phyloP scores from a whole-genome alignment of 2,113 vertebrate species.

The Cepphus grylle region DNA sequence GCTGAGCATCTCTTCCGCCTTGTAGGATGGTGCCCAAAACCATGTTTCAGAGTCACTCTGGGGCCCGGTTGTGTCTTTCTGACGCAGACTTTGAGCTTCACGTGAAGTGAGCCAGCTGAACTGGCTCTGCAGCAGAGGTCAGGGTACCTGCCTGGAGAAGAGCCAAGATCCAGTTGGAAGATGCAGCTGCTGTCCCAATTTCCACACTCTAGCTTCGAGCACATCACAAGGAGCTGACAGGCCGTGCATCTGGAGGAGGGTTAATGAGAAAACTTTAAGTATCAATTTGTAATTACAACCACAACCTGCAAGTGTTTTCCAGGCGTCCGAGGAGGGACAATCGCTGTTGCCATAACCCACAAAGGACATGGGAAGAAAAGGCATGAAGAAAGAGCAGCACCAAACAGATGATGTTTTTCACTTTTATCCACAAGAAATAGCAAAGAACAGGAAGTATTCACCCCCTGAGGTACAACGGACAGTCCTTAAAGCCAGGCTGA shows the following conservation, averaged over 20 bases:
- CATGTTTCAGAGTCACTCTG: not conserved
- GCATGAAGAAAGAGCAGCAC: not conserved
- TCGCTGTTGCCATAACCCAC: not conserved
- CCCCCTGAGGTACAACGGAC: not conserved
- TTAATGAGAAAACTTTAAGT: not conserved
- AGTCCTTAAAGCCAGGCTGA: not conserved
- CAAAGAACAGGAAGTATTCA: not conserved
- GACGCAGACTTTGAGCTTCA: not conserved
- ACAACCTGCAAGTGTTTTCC: not conserved
- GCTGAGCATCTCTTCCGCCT: not conserved
- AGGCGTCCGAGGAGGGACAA: not conserved
- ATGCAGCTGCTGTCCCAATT: not conserved
- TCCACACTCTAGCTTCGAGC: fast-evolving
- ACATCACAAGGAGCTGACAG: fast-evolving
- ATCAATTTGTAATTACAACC: not conserved
- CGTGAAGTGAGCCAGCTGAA: not conserved
- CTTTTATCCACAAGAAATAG: not conserved
- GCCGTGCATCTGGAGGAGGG: not conserved
- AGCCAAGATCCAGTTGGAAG: not conserved
- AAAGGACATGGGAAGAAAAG: not conserved
- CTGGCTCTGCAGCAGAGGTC: not conserved
- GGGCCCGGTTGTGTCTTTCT: not conserved
- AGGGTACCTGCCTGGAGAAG: not conserved
- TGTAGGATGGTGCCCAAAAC: not conserved
- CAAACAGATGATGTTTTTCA: not conserved